A percentile compares a stretch with the other conserved stretches of the same genome.
phyloP scores from a whole-genome alignment of 30 jellyfish, hydroid and myxozoan genomes.

The Aurelia coerulea region DNA sequence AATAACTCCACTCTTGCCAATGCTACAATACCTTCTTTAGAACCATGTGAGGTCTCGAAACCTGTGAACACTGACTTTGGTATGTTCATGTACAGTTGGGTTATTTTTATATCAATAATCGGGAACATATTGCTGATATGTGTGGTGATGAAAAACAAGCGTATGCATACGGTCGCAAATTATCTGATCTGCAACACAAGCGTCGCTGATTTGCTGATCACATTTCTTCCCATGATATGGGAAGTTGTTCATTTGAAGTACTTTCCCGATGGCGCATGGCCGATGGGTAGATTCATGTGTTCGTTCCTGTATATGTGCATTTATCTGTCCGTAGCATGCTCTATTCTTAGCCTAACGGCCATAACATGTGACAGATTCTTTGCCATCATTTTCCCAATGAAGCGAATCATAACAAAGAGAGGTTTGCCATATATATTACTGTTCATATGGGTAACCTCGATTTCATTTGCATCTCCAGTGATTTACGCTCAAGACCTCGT shows the following conservation, averaged over 20 bases:
- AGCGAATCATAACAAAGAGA: slow-evolving; percentile 38
- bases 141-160: slow-evolving; percentile 52
- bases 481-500: slow-evolving; percentile 69
- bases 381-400: slow-evolving; percentile 78
- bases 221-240: slow-evolving; percentile 80
- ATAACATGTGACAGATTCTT: slow-evolving; percentile 83
- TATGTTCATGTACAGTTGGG: slow-evolving; percentile 26
- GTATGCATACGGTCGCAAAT: slow-evolving; percentile 84
- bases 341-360: slow-evolving; percentile 70
- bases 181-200: slow-evolving; percentile 77
- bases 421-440: slow-evolving; percentile 42
- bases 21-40: neutral
- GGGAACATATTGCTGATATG: slow-evolving; percentile 75
- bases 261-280: slow-evolving; percentile 81
- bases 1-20: neutral
- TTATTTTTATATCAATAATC: slow-evolving; percentile 55
- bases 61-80: slow-evolving; percentile 11
- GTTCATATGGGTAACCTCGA: slow-evolving; percentile 73
- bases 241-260: slow-evolving; percentile 63
- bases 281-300: slow-evolving; percentile 83
- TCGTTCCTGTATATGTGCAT: slow-evolving; percentile 56
- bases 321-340: slow-evolving; percentile 83
- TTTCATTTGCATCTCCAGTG: slow-evolving; percentile 84
- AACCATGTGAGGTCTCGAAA: slow-evolving; percentile 19
- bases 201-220: slow-evolving; percentile 83